phyloP scores from a whole-genome alignment of 2,797 vertebrate genomes.

The Threskiornis aethiopicus region DNA sequence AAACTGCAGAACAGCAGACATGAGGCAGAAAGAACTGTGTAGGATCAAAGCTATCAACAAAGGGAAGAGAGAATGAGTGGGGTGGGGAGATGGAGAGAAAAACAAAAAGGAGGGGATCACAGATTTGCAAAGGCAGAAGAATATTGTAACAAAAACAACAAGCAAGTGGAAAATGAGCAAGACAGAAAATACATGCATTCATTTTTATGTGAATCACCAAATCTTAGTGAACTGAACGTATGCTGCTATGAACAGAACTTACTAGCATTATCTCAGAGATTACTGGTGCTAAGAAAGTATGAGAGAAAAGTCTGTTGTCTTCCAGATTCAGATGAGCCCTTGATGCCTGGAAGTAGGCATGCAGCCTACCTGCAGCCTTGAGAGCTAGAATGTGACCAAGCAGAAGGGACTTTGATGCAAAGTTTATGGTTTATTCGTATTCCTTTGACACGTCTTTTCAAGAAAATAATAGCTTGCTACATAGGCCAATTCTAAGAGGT shows the following conservation, averaged over 20 bases:
- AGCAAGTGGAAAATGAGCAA: background rate
- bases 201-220: background rate
- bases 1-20: background rate
- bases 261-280: background rate
- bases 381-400: fast-evolving
- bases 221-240: background rate
- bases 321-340: background rate
- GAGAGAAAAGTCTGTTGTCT: background rate
- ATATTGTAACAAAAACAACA: background rate
- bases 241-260: background rate
- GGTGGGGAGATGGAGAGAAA: fast-evolving
- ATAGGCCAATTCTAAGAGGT: background rate
- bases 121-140: background rate
- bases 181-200: background rate
- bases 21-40: background rate
- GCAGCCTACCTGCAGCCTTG: background rate
- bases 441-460: background rate
- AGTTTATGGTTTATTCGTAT: background rate
- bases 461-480: background rate
- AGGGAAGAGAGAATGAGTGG: background rate
- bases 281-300: background rate
- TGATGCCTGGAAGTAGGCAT: background rate
- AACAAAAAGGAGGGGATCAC: background rate
- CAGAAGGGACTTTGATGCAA: background rate
- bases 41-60: background rate